Base-by-base conservation (phyloP, 1,140 invertebrate species). In the Eriocheir sinensis region DNA sequence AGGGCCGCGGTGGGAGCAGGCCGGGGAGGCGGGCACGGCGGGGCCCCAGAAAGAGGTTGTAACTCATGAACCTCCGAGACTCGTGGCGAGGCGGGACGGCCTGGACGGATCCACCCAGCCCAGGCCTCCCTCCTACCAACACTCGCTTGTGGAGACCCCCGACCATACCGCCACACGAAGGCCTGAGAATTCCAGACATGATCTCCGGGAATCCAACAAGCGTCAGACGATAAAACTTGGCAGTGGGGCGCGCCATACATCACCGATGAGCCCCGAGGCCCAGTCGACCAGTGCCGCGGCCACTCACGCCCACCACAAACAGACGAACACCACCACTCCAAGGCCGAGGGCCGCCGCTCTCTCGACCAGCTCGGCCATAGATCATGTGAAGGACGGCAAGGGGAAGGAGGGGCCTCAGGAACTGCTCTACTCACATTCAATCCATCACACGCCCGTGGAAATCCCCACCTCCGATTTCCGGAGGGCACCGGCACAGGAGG, bases 211-310 rank as follows among this genome's bases (percentile, higher is more conserved):
- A 79, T 89, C 85, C 92, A 89, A 89, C 86, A 93, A 93, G 86
- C 92, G 92, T 27, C 53, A 88, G 85, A 41, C 92, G 85, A 93
- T 93, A 93, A 93, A 89, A 89, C 44, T 89, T 89, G 83, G 83
- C 34, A 79, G 83, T 32, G 83, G 40, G 53, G 15, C 85, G 44
- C 85, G 32, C 83, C 85, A 60, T 72, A 38, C 92, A 89, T 89
- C 60, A 72, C 53, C 12, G 48, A 38, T 72, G 17, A 93, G 89
- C 53, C 53, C 72, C n/a, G 15, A 41, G 53, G 53, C 4, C 8
- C 27, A 8, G 32, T 9, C 2, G 27, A 88, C 44, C 38, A 44
- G 3, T n/a, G 30, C 86, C 34, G 30, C 4, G 21, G 40, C 41
- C 86, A 9, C 40, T 88, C 86, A 34, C 40, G 15, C 21, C 3